Evolutionary conservation across 2,797 vertebrate genomes (phyloP).

Genomic region (Myotis vivesi): DNA sequence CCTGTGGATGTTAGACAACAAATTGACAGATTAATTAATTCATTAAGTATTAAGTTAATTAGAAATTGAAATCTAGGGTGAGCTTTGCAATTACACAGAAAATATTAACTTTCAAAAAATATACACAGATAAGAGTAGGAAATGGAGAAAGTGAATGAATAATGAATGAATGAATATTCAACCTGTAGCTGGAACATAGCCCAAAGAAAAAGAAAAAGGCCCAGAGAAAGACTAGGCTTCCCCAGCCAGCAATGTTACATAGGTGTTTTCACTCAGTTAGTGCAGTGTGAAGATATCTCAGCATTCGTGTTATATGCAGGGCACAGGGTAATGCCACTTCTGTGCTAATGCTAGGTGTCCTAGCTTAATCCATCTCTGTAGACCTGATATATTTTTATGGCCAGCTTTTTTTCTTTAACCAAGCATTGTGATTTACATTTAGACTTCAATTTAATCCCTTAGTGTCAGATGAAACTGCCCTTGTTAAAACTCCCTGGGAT

Average conservation of each 20-base stretch:
- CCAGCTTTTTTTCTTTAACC: slow-evolving; percentile 12
- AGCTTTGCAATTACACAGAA: neutral
- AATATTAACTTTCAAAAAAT: neutral
- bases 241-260: neutral
- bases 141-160: neutral
- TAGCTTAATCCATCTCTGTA: neutral
- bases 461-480: neutral
- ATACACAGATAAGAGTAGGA: neutral
- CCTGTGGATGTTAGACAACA: neutral
- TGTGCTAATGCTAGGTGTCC: neutral
- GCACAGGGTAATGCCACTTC: neutral
- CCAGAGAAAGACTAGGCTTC: neutral
- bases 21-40: neutral
- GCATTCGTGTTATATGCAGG: neutral
- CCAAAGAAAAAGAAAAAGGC: neutral
- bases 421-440: neutral
- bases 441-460: neutral
- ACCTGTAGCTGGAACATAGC: neutral
- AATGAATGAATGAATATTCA: neutral
- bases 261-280: neutral
- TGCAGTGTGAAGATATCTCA: neutral
- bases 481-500: slow-evolving; percentile 1
- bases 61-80: neutral
- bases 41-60: neutral
- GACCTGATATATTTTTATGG: neutral